phyloP scores from a whole-genome alignment of 1,140 invertebrate genomes.

The Periplaneta americana region DNA sequence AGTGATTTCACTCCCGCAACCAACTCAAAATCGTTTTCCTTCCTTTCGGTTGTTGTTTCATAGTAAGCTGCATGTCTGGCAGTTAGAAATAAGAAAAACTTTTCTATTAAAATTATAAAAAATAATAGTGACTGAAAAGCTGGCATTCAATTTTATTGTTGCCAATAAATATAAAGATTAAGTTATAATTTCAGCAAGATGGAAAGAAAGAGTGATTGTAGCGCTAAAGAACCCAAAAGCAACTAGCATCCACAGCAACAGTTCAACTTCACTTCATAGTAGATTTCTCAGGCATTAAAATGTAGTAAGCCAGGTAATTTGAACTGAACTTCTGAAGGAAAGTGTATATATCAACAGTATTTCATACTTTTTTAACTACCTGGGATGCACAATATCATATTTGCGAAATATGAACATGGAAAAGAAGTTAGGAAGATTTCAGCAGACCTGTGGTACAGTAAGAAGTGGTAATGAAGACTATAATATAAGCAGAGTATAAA shows the following conservation, averaged over 20 bases:
- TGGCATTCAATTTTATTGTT: neutral
- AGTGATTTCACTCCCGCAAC: neutral
- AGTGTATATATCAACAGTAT: too few relatives aligned
- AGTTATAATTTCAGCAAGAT: neutral
- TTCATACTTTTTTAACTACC: too few relatives aligned
- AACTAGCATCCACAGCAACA: neutral
- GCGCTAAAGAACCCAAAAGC: neutral
- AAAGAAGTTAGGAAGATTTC: too few relatives aligned
- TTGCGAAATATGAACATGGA: too few relatives aligned
- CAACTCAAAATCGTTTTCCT: neutral
- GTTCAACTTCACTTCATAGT: neutral
- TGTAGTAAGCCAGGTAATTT: too few relatives aligned
- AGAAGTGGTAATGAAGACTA: too few relatives aligned
- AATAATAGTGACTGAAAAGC: neutral
- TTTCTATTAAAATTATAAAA: neutral
- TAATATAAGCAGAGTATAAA: too few relatives aligned
- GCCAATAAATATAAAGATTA: neutral
- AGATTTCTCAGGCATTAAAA: too few relatives aligned
- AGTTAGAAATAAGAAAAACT: neutral
- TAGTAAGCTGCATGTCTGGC: neutral
- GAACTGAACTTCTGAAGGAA: too few relatives aligned
- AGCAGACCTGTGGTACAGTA: too few relatives aligned
- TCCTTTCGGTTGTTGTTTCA: neutral
- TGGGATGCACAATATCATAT: too few relatives aligned
- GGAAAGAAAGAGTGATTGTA: neutral